phyloP scores from a whole-genome alignment of 2,113 vertebrate species.

The Oxyura jamaicensis region DNA sequence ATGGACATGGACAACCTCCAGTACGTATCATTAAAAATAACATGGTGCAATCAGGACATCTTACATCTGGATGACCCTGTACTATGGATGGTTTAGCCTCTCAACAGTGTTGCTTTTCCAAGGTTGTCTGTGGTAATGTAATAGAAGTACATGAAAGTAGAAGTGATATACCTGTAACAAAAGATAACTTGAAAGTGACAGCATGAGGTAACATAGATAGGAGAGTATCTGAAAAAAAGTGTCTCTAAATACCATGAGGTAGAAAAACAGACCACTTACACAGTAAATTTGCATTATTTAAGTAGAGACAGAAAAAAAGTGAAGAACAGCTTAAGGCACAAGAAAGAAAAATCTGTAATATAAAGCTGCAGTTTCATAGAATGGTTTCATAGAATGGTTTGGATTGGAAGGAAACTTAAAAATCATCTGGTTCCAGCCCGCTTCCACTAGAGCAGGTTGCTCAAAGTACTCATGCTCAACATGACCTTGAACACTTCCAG shows the following conservation, averaged over 20 bases:
- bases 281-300: not conserved
- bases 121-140: not conserved
- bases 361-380: not conserved
- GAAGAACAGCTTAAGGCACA: not conserved
- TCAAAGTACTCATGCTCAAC: too few relatives aligned
- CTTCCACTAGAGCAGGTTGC: too few relatives aligned
- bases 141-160: not conserved
- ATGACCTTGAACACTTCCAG: too few relatives aligned
- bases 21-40: not conserved
- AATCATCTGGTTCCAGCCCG: too few relatives aligned
- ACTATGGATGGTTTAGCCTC: not conserved
- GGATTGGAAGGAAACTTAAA: too few relatives aligned
- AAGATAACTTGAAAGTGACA: not conserved
- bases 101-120: not conserved
- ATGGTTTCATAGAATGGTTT: too few relatives aligned
- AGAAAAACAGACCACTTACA: not conserved
- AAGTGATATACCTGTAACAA: not conserved
- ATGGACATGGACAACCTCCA: not conserved
- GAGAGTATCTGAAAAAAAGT: not conserved
- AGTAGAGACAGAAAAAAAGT: not conserved
- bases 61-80: not conserved
- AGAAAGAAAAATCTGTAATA: not conserved
- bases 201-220: not conserved
- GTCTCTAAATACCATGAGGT: not conserved
- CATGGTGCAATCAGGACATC: not conserved